Evolutionary conservation across 2,888 invertebrate species (phyloP), one percentile per base, ranked within the genome.

Genomic region (Drosophila phalerata): DNA sequence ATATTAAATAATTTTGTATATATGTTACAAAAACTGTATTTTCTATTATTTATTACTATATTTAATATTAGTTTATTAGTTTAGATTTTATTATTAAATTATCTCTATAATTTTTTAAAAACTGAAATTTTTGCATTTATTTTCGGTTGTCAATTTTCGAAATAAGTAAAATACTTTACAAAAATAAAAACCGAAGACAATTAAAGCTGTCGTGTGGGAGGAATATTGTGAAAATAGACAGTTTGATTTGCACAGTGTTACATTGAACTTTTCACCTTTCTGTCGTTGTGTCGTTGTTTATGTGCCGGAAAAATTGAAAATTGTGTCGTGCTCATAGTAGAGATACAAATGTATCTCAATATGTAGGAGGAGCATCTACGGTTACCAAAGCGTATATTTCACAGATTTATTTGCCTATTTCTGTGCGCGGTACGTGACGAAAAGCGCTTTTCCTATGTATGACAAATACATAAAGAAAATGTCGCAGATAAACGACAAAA

Each of bases 331-430:
- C 22, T 8, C 47, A 70, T 19, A 40, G 17, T 53, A 47, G 45
- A 40, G 52, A 47, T 22, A 62, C 58, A 71, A 45, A 53, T 34
- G 34, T 42, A 65, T 19, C 38, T 43, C 32, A 45, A 19, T n/a
- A 25, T 15, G 17, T 49, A 19, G 19, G 19, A n/a, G 34, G 32
- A 28, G 37, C 40, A 10, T 56, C 63, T 25, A 40, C 56, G 65
- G 77, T 60, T 69, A 38, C n/a, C 42, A 55, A 66, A 67, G 83
- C 74, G 52, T 80, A 85, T 73, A 81, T 78, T 76, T 72, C 69
- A 76, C 76, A 80, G 87, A 85, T 85, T 85, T 85, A 88, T 85
- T 88, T 85, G 88, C 79, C 83, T 81, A 85, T 87, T 87, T 85
- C 71, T 75, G 83, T 83, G 79, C 81, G 83, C 69, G 70, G 74